A percentile compares a stretch with the other conserved stretches of the same genome.
Conservation (phyloP, 2,888 invertebrate genomes). For the Callyntrura guangdongensis region DNA sequence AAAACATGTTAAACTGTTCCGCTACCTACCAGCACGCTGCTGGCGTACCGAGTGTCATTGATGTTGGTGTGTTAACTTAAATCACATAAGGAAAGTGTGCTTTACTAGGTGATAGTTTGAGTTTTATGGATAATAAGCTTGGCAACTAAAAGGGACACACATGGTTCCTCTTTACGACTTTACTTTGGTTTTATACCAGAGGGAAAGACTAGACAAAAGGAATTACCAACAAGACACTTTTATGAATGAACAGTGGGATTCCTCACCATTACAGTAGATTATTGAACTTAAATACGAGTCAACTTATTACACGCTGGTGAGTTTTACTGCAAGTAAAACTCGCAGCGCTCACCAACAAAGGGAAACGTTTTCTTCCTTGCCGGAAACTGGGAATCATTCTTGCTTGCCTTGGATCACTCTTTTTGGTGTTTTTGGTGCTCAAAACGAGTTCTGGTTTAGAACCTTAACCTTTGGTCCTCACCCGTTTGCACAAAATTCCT, state of each 20-base stretch:
- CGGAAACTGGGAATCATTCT: constrained; percentile 3
- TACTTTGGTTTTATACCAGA: neutral
- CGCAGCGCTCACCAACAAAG: neutral
- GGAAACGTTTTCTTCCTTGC: neutral
- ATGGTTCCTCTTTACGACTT: neutral
- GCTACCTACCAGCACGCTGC: neutral
- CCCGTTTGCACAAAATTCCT: neutral
- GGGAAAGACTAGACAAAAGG: neutral
- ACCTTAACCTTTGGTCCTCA: neutral
- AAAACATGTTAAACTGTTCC: neutral
- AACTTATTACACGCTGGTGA: neutral
- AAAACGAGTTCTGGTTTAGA: neutral
- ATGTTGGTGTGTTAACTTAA: constrained; percentile 19
- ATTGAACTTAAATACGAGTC: neutral
- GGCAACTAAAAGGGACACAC: neutral
- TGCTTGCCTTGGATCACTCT: constrained; percentile 35
- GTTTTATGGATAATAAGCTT: neutral
- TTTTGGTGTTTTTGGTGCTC: constrained; percentile 15
- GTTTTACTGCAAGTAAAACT: neutral
- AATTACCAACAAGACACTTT: neutral
- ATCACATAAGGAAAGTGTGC: constrained; percentile 18
- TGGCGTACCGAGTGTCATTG: constrained; percentile 16
- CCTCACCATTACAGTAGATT: neutral
- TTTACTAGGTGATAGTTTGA: constrained; percentile 3
- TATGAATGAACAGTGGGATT: constrained; percentile 24